phyloP scores from a whole-genome alignment of 2,888 invertebrate genomes.

The Adineta ricciae region DNA sequence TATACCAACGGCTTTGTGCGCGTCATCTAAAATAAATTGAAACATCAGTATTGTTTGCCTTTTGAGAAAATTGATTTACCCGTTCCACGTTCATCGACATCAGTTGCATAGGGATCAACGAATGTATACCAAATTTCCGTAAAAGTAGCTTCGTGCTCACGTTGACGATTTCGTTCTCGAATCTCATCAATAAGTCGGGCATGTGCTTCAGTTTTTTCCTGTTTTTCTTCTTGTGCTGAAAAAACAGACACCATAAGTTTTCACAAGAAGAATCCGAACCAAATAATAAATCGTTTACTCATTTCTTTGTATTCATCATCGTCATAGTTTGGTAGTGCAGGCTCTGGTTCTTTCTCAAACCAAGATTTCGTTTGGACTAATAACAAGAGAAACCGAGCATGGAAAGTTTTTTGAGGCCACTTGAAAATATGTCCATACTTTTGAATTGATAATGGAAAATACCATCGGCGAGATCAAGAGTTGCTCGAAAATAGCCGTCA shows the following conservation, averaged over 20 bases:
- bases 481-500: not conserved
- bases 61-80: not conserved
- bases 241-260: too few species aligned
- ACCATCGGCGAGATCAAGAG: not conserved
- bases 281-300: not conserved
- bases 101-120: constrained; percentile 18
- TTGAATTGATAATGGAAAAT: constrained; percentile 23
- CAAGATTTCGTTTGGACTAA: constrained; percentile 12
- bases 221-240: not conserved
- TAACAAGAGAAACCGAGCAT: not conserved
- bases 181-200: not conserved
- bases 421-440: not conserved
- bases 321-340: not conserved
- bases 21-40: not conserved
- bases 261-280: too few species aligned
- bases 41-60: too few species aligned
- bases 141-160: not conserved
- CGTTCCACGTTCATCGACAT: constrained; percentile 13
- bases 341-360: constrained; percentile 6
- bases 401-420: too few species aligned
- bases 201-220: not conserved
- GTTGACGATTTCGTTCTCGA: constrained; percentile 20
- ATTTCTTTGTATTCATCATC: not conserved
- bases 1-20: not conserved
- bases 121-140: constrained; percentile 19